These are phyloP conservation scores for Invenusta paracnida DNA, from an alignment of 2,888 invertebrate species.

Conservation along the genomic window DNA sequence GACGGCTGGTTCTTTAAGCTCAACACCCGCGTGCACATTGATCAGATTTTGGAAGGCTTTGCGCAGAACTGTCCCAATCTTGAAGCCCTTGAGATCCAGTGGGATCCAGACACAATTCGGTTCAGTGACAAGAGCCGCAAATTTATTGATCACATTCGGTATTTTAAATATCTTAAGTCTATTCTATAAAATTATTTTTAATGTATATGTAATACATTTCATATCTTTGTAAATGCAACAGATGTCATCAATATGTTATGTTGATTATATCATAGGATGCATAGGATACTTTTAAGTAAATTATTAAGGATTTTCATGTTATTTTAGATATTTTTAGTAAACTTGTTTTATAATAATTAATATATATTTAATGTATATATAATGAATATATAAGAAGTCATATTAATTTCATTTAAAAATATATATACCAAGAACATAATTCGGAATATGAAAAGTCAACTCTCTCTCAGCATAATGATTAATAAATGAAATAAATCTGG, in stretches of 20 bases:
- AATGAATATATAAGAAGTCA: no score
- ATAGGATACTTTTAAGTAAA: not conserved
- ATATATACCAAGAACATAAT: no score
- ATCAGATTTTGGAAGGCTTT: constrained; percentile 94
- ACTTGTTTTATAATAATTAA: no score
- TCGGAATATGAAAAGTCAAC: no score
- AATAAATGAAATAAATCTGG: no score
- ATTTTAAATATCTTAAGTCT: no score
- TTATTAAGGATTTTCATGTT: not conserved
- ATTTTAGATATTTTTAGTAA: not conserved
- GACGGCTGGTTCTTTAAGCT: constrained; percentile 92
- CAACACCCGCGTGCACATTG: constrained; percentile 72
- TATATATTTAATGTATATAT: no score
- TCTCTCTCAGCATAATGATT: no score
- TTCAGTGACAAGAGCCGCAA: constrained; percentile 99
- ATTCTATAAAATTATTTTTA: not conserved
- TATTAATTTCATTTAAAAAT: no score
- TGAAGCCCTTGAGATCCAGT: constrained; percentile 85
- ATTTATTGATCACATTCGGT: constrained; percentile 88
- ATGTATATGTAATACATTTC: no score
- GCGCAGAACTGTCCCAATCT: constrained; percentile 82
- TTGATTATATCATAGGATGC: not conserved
- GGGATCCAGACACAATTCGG: constrained; percentile 96
- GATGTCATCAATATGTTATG: not conserved
- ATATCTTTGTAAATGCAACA: no score